These are phyloP conservation scores for Probaryconus sp. DNA, from an alignment of 1,140 invertebrate genomes.

Conservation along the genomic window DNA sequence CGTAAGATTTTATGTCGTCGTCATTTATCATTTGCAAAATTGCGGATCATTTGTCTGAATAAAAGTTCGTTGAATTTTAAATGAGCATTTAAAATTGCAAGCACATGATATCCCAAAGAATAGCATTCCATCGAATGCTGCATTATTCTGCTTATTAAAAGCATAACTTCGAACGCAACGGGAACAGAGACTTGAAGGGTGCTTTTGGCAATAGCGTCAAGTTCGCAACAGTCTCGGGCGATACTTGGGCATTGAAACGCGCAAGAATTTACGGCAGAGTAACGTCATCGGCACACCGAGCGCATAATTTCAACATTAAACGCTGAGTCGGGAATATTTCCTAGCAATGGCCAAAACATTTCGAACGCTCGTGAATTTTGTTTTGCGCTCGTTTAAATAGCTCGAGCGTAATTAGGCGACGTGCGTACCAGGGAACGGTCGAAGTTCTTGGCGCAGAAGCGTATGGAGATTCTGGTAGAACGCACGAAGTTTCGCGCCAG, in stretches of 20 bases:
- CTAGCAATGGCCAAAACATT: background rate
- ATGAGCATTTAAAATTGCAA: too few relatives aligned
- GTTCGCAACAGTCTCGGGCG: conserved; percentile 22
- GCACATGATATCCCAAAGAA: too few relatives aligned
- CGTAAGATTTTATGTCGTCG: too few relatives aligned
- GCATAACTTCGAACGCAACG: too few relatives aligned
- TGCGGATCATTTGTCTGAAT: too few relatives aligned
- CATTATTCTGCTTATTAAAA: too few relatives aligned
- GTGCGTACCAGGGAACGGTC: conserved; percentile 55
- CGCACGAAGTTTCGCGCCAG: conserved; percentile 48
- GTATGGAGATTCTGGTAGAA: conserved; percentile 51
- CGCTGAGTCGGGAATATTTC: conserved; percentile 19
- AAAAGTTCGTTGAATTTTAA: too few relatives aligned
- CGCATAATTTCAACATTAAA: conserved; percentile 50
- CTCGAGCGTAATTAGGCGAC: conserved; percentile 60
- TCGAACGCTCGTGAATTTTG: background rate
- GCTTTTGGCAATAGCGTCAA: too few relatives aligned
- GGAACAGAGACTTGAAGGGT: too few relatives aligned
- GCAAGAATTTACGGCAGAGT: conserved; percentile 30
- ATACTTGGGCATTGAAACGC: conserved; percentile 33
- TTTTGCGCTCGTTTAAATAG: background rate
- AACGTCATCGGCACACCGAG: conserved; percentile 48
- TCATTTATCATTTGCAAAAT: too few relatives aligned
- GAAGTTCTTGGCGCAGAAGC: conserved; percentile 39
- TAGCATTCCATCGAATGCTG: too few relatives aligned